A percentile compares a stretch with the other conserved stretches of the same genome.
phyloP scores from a whole-genome alignment of 1,140 invertebrate species.

The Philopotamus ludificatus region DNA sequence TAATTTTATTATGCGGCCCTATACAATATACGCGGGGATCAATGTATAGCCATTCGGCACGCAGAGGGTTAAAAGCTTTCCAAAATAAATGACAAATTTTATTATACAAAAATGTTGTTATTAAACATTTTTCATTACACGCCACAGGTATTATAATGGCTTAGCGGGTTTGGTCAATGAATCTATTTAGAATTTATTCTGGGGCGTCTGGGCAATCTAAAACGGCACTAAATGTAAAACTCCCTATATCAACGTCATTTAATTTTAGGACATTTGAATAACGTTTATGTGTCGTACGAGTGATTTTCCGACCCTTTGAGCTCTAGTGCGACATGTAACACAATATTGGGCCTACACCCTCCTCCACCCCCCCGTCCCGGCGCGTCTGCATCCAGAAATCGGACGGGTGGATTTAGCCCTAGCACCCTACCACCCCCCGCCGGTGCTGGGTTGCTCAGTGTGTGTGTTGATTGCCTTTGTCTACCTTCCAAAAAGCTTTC shows the following conservation, averaged over 20 bases:
- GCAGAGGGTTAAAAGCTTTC: too few species aligned
- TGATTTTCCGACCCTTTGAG: slow-evolving; percentile 40
- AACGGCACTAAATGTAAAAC: not conserved
- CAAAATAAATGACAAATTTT: not conserved
- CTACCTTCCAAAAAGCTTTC: slow-evolving; percentile 41
- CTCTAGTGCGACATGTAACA: slow-evolving; percentile 37
- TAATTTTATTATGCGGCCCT: too few species aligned
- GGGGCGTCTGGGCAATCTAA: not conserved
- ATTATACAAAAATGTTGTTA: not conserved
- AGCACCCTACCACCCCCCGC: not conserved
- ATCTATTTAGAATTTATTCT: too few species aligned
- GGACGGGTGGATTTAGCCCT: too few species aligned
- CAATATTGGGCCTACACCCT: slow-evolving; percentile 30
- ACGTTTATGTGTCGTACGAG: slow-evolving; percentile 32
- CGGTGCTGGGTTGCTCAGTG: slow-evolving; percentile 4
- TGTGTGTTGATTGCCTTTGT: slow-evolving; percentile 40
- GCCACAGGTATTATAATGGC: too few species aligned
- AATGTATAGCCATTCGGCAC: too few species aligned
- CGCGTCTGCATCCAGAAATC: not conserved
- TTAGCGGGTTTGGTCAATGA: too few species aligned
- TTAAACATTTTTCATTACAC: too few species aligned
- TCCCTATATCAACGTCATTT: slow-evolving; percentile 14
- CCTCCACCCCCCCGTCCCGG: not conserved
- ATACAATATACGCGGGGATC: too few species aligned
- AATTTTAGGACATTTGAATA: slow-evolving; percentile 34